Evolutionary conservation across 1,140 invertebrate genomes (phyloP).

Genomic region (Delia radicum): DNA sequence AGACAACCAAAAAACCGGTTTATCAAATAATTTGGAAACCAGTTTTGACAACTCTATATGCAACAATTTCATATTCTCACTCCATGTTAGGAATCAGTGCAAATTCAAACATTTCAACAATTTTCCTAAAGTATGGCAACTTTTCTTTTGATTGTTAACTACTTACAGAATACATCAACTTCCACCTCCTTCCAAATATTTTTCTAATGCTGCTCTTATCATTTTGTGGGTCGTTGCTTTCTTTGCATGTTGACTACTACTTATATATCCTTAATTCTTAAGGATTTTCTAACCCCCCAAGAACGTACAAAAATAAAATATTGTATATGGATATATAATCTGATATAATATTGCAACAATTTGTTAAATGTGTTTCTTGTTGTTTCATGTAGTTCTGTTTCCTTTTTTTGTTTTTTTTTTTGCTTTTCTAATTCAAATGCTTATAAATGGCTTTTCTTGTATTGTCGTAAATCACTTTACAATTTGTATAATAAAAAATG

Average conservation of each 20-base stretch:
- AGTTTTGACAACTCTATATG: too few relatives aligned
- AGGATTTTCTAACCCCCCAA: background rate
- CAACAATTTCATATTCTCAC: too few relatives aligned
- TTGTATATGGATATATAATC: constrained; percentile 28
- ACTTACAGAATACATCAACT: background rate
- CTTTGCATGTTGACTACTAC: constrained; percentile 15
- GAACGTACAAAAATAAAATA: too few relatives aligned
- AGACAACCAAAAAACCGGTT: too few relatives aligned
- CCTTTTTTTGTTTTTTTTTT: background rate
- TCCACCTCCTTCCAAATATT: too few relatives aligned
- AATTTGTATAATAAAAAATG: constrained; percentile 38
- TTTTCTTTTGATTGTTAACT: background rate
- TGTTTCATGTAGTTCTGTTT: too few relatives aligned
- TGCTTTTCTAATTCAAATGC: constrained; percentile 37
- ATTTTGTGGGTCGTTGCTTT: constrained; percentile 25
- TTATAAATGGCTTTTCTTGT: constrained; percentile 55
- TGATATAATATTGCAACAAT: constrained; percentile 29
- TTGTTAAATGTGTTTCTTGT: constrained; percentile 26
- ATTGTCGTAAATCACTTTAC: constrained; percentile 57
- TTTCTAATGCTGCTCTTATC: constrained; percentile 5
- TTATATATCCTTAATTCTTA: background rate
- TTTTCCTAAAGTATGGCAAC: background rate
- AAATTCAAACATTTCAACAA: too few relatives aligned
- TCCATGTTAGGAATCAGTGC: too few relatives aligned
- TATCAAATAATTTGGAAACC: too few relatives aligned